Evolutionary conservation across 2,113 vertebrate genomes (phyloP).

Genomic region (Phylloscopus trochiloides): DNA sequence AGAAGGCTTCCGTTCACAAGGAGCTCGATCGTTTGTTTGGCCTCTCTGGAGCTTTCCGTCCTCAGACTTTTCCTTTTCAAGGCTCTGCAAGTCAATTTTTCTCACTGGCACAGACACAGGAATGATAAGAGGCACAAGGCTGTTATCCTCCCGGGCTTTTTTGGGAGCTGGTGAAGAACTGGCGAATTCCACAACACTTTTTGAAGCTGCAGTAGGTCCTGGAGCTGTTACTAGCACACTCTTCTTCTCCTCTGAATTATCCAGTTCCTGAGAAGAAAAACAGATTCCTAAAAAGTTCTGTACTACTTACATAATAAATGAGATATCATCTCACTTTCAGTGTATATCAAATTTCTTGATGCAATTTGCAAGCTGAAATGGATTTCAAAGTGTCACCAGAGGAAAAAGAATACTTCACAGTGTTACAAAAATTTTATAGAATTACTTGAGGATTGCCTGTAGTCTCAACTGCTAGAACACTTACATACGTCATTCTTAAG

Average conservation of each 20-base stretch:
- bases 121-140: constrained; percentile 90
- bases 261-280: constrained; percentile 61
- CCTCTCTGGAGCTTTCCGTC: constrained; percentile 72
- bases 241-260: constrained; percentile 69
- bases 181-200: constrained; percentile 70
- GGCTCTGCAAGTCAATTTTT: constrained; percentile 73
- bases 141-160: constrained; percentile 81
- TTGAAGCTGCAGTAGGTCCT: constrained; percentile 40
- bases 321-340: not conserved
- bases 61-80: constrained; percentile 73
- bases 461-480: not conserved
- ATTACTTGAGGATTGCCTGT: not conserved
- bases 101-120: constrained; percentile 95
- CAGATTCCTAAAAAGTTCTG: not conserved
- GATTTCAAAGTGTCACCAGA: not conserved
- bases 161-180: constrained; percentile 72
- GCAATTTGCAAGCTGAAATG: not conserved
- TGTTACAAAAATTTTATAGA: not conserved
- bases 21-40: constrained; percentile 70
- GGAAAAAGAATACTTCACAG: not conserved
- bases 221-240: constrained; percentile 57
- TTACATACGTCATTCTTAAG: not conserved
- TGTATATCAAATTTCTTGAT: not conserved
- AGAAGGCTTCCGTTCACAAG: constrained; percentile 84
- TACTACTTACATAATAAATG: not conserved